These are phyloP conservation scores for Drosophila merina DNA, from an alignment of 2,888 invertebrate genomes.

Conservation along the genomic window DNA sequence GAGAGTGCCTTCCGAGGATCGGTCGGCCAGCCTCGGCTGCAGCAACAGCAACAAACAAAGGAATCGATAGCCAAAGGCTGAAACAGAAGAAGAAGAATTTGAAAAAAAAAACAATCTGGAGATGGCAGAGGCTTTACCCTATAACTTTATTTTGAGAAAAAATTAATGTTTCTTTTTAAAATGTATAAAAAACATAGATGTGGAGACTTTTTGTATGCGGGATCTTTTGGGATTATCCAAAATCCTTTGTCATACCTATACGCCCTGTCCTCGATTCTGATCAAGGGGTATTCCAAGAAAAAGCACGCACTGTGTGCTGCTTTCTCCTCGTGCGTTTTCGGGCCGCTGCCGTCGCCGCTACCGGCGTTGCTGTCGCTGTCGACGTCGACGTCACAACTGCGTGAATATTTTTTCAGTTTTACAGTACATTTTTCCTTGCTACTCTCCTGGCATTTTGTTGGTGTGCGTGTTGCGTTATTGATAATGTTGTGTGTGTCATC, in stretches of 20 bases:
- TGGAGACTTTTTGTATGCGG: too few relatives aligned
- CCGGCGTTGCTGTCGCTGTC: slow-evolving; percentile 10
- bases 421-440: slow-evolving; percentile 61
- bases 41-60: slow-evolving; percentile 28
- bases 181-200: too few relatives aligned
- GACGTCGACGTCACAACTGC: slow-evolving; percentile 40
- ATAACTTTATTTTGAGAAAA: not conserved
- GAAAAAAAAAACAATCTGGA: not conserved
- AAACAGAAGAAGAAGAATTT: slow-evolving; percentile 1
- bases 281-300: slow-evolving; percentile 34
- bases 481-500: slow-evolving; percentile 61
- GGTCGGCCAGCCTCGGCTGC: slow-evolving; percentile 5
- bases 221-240: too few relatives aligned
- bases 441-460: slow-evolving; percentile 65
- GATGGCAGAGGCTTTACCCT: not conserved
- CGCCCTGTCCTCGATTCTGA: slow-evolving; percentile 7
- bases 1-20: slow-evolving; percentile 24
- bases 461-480: slow-evolving; percentile 47
- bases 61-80: slow-evolving; percentile 21
- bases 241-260: not conserved
- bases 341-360: slow-evolving; percentile 38
- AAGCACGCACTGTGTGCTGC: slow-evolving; percentile 59
- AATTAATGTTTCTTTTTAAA: too few relatives aligned
- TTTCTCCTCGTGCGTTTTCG: slow-evolving; percentile 67
- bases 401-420: slow-evolving; percentile 51